Base-by-base conservation (phyloP, 1,140 invertebrate genomes). In the Drosophila funebris region DNA sequence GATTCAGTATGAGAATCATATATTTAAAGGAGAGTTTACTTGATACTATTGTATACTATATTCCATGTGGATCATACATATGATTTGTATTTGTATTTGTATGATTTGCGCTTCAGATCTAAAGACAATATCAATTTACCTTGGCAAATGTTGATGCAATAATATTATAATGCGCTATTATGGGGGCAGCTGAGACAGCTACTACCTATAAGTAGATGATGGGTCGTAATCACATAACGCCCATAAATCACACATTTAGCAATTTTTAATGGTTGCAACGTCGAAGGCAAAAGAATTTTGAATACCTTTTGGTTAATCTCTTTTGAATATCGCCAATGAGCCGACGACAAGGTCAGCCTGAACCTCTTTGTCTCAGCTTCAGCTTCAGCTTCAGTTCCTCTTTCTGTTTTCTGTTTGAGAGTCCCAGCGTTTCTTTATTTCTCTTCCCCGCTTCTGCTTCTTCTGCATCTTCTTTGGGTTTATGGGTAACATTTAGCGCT, bases 311-410 rank as follows among this genome's bases (percentile, higher is more conserved):
- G 62, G 70, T 44, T 67, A 73, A 73, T 68, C 70, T 73, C 63
- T 73, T 73, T 68, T 73, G 54, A 73, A 73, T 73, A 73, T 72
- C 57, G 61, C 36, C 69, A 66, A 57, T 61, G 63, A 68, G 64
- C 70, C 56, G 70, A 60, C 56, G 48, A 73, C 63, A 73, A 73
- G 70, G 64, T 73, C 56, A 68, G 33, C 4, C 6, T 43, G 24
- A 14, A 56, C 14, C 41, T 43, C 39, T 58, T 18, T 50, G 58
- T 18, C 24, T 41, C 37, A 11, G 43, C 4, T 16, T 56, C 13
- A 14, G 9, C n/a, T 20, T 58, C 14, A 9, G 37, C 4, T 36
- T 62, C 36, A 6, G 11, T 18, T 41, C 5, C n/a, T 16, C 2
- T 0, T 18, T 44, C 9, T 4, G 16, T 18, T 20, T 44, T 14